phyloP scores from a whole-genome alignment of 2,797 vertebrate species.

The Sphaeramia orbicularis region DNA sequence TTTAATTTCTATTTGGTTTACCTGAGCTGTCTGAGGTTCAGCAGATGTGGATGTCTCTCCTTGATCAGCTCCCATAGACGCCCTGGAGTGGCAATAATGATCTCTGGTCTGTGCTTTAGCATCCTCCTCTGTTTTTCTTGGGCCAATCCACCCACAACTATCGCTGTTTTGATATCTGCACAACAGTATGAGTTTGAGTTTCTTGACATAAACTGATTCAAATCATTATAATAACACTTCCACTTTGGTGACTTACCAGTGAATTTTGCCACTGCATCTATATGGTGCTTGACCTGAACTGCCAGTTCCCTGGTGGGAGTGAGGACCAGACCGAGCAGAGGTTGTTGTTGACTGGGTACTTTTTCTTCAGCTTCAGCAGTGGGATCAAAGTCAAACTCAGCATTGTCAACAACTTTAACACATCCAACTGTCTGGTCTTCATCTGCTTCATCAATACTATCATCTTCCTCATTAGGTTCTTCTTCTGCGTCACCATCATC shows the following conservation, averaged over 20 bases:
- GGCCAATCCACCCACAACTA: conserved; percentile 96
- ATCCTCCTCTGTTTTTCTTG: conserved; percentile 93
- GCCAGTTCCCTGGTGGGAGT: conserved; percentile 97
- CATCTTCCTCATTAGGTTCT: conserved; percentile 12
- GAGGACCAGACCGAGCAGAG: conserved; percentile 93
- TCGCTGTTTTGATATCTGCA: conserved; percentile 92
- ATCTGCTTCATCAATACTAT: conserved; percentile 34
- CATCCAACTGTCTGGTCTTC: conserved; percentile 69
- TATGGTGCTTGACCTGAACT: conserved; percentile 96
- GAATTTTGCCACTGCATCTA: conserved; percentile 93
- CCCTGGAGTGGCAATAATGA: conserved; percentile 95
- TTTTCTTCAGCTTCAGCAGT: background rate
- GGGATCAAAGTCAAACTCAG: conserved; percentile 59
- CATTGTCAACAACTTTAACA: conserved; percentile 72
- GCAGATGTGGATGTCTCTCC: conserved; percentile 92
- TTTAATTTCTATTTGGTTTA: conserved; percentile 57
- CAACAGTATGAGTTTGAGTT: conserved; percentile 14
- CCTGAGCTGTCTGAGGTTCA: conserved; percentile 90
- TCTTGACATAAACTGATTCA: background rate
- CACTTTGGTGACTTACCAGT: conserved; percentile 84
- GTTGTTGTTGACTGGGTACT: conserved; percentile 60
- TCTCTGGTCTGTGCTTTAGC: conserved; percentile 91
- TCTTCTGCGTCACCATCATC: background rate
- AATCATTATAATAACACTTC: rapidly evolving
- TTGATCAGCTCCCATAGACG: conserved; percentile 95